A percentile compares a stretch with the other conserved stretches of the same genome.
Evolutionary conservation across 2,888 invertebrate genomes (phyloP).

Genomic region (Gymnocheta viridis): DNA sequence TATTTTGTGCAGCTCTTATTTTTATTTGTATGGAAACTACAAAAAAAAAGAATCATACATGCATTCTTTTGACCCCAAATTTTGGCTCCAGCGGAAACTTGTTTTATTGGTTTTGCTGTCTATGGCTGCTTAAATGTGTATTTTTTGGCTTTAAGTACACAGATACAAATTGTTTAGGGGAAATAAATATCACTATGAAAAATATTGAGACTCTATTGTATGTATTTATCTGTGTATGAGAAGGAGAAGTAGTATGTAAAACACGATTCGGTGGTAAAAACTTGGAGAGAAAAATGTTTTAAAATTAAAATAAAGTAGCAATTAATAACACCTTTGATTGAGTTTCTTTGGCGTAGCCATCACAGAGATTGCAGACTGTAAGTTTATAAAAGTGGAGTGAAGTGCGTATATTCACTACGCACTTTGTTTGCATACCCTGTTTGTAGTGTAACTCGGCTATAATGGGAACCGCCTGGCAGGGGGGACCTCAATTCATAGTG

Average conservation of each 20-base stretch:
- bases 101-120: conserved; percentile 1
- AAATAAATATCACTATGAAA: not conserved
- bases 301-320: not conserved
- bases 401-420: too few relatives aligned
- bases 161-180: not conserved
- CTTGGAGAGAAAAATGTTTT: not conserved
- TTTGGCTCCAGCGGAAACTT: not conserved
- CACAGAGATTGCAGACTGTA: too few relatives aligned
- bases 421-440: too few relatives aligned
- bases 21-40: not conserved
- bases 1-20: not conserved
- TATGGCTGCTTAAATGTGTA: not conserved
- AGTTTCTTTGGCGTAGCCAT: too few relatives aligned
- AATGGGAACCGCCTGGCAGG: too few relatives aligned
- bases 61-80: conserved; percentile 51
- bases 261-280: not conserved
- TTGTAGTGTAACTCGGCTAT: too few relatives aligned
- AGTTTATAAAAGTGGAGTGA: too few relatives aligned
- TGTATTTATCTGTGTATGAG: not conserved
- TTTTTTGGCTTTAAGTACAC: not conserved
- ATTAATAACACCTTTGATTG: too few relatives aligned
- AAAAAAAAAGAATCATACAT: not conserved
- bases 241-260: not conserved
- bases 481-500: too few relatives aligned
- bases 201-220: not conserved